These are phyloP conservation scores for Tyria jacobaeae DNA, from an alignment of 2,888 invertebrate species.

Conservation along the genomic window DNA sequence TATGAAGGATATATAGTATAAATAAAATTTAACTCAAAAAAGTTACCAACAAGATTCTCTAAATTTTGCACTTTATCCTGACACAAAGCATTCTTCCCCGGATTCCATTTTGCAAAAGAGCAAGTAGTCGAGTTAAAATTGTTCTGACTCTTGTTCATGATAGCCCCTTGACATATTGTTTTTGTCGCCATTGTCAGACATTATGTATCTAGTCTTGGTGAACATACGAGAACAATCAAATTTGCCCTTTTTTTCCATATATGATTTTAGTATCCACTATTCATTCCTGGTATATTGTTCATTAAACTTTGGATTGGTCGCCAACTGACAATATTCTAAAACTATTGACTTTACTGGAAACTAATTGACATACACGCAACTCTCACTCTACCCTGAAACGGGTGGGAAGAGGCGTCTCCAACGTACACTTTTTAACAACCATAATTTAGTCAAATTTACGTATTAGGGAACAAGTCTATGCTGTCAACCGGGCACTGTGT, in stretches of 20 bases:
- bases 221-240: background rate
- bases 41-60: background rate
- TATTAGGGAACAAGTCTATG: no score
- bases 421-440: no score
- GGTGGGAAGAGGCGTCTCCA: no score
- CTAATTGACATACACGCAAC: no score
- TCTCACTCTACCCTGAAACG: no score
- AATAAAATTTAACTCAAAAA: background rate
- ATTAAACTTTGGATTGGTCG: background rate
- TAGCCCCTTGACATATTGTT: no score
- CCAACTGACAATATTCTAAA: background rate
- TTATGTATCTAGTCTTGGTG: background rate
- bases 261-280: background rate
- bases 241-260: background rate
- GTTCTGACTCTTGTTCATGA: no score
- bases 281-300: background rate
- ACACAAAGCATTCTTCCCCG: background rate
- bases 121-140: background rate
- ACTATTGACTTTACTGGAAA: background rate
- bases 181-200: background rate
- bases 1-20: background rate
- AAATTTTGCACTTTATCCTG: background rate
- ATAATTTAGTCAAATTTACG: no score
- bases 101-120: slow-evolving; percentile 1
- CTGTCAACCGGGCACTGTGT: no score